Conservation (phyloP, 2,888 invertebrate species). For the Agonopterix arenella region DNA sequence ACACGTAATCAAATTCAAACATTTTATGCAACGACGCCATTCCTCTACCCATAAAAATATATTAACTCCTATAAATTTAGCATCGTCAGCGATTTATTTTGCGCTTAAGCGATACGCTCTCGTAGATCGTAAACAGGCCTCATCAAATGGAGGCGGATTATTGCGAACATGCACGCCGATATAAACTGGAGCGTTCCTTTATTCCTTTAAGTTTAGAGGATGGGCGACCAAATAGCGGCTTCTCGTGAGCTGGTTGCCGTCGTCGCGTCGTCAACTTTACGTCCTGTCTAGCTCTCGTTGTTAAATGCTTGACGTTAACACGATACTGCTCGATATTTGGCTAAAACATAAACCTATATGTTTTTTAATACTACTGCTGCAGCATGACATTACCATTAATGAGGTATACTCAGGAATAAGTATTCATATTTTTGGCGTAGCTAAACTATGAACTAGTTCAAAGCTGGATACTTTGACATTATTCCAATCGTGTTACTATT, state of each 20-base stretch:
- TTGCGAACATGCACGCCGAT: slow-evolving; percentile 45
- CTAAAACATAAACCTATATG: too few relatives aligned
- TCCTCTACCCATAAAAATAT: slow-evolving; percentile 56
- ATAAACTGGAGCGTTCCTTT: slow-evolving; percentile 36
- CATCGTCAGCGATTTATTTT: slow-evolving; percentile 65
- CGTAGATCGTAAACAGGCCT: slow-evolving; percentile 56
- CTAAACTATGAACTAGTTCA: too few relatives aligned
- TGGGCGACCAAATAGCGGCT: background rate
- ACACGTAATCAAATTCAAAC: slow-evolving; percentile 38
- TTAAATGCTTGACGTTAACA: too few relatives aligned
- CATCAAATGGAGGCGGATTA: slow-evolving; percentile 51
- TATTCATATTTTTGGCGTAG: too few relatives aligned
- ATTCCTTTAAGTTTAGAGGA: slow-evolving; percentile 7
- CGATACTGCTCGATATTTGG: too few relatives aligned
- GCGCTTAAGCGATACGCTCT: slow-evolving; percentile 54
- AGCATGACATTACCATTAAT: too few relatives aligned
- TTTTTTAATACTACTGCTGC: too few relatives aligned
- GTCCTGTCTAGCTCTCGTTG: too few relatives aligned
- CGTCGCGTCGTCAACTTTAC: too few relatives aligned
- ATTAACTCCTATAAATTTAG: slow-evolving; percentile 65
- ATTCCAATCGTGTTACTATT: too few relatives aligned
- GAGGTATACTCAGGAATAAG: too few relatives aligned
- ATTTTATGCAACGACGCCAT: slow-evolving; percentile 37
- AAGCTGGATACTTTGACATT: too few relatives aligned
- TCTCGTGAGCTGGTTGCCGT: background rate